Conservation (phyloP, 2,113 vertebrate species). For the Xiphias gladius region DNA sequence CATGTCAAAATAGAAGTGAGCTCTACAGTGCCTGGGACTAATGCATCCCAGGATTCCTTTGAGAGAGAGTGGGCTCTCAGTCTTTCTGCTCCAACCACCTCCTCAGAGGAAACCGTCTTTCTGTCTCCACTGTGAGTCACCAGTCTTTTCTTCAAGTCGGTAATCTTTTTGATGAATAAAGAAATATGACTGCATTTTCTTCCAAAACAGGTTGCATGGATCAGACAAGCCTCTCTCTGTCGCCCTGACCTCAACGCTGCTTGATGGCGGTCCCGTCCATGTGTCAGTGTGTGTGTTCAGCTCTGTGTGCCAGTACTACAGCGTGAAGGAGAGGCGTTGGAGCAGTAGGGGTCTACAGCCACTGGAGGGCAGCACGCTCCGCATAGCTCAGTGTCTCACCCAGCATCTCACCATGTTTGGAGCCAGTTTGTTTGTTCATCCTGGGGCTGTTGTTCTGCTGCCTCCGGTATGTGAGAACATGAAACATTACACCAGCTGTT, state of each 20-base stretch:
- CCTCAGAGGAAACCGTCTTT: constrained; percentile 79
- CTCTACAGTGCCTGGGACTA: constrained; percentile 43
- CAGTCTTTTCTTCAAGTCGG: not conserved
- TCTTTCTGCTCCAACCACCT: constrained; percentile 41
- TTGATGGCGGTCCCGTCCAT: constrained; percentile 26
- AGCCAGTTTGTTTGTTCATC: constrained; percentile 87
- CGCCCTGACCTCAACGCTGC: constrained; percentile 73
- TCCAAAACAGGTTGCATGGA: constrained; percentile 66
- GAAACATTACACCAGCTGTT: not conserved
- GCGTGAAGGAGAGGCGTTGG: constrained; percentile 76
- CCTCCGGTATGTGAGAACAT: constrained; percentile 80
- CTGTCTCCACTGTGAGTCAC: constrained; percentile 84
- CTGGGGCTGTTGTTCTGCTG: constrained; percentile 82
- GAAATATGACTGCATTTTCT: not conserved
- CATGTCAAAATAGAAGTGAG: constrained; percentile 70
- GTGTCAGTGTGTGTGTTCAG: constrained; percentile 82
- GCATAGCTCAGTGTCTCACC: constrained; percentile 81
- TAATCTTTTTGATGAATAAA: not conserved
- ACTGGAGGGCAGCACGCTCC: constrained; percentile 81
- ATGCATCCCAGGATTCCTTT: constrained; percentile 56
- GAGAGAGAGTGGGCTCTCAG: constrained; percentile 67
- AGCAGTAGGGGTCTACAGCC: constrained; percentile 82
- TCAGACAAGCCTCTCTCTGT: constrained; percentile 70
- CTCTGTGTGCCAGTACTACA: constrained; percentile 86
- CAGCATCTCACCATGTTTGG: constrained; percentile 88